These are phyloP conservation scores for Pangasius djambal DNA, from an alignment of 2,797 vertebrate species.

Conservation along the genomic window DNA sequence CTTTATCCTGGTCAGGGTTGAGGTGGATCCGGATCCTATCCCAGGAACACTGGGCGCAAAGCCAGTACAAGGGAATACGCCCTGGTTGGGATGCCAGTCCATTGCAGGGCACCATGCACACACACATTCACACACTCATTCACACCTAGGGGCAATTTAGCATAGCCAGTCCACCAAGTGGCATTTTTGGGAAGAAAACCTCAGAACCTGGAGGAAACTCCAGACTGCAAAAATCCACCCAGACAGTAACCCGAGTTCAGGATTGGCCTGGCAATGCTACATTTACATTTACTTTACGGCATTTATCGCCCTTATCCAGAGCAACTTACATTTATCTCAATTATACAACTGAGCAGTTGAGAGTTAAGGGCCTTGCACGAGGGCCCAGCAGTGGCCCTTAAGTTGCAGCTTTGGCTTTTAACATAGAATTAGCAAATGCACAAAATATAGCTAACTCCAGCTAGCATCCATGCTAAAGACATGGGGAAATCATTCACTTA, in stretches of 20 bases:
- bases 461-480: no score
- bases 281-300: neutral
- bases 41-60: neutral
- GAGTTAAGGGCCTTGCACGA: neutral
- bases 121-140: neutral
- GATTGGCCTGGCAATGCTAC: neutral
- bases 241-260: neutral
- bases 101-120: neutral
- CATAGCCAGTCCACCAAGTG: neutral
- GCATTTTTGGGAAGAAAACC: neutral
- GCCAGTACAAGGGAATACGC: slow-evolving; percentile 1
- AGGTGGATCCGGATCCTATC: neutral
- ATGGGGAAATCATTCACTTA: no score
- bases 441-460: neutral
- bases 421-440: neutral
- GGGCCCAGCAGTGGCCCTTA: neutral
- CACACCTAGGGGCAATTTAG: neutral
- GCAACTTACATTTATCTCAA: neutral
- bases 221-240: neutral
- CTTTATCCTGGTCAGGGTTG: slow-evolving; percentile 2
- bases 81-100: neutral
- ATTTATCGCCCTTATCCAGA: neutral
- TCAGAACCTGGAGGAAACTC: neutral
- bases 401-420: neutral
- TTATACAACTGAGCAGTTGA: neutral